Evolutionary conservation across 2,888 invertebrate genomes (phyloP).

Genomic region (Eurytoma adleriae): DNA sequence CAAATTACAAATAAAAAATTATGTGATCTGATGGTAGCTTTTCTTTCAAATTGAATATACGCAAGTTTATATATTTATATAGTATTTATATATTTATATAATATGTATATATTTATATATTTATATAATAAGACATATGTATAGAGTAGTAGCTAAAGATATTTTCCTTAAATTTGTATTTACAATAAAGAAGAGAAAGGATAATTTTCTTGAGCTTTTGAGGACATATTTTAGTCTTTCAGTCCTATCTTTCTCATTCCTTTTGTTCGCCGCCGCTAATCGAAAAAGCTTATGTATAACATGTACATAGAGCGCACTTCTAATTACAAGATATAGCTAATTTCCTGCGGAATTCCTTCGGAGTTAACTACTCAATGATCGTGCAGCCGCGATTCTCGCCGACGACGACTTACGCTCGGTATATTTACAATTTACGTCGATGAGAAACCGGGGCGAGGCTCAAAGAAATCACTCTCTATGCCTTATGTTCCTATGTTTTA

Average conservation of each 20-base stretch:
- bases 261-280: slow-evolving; percentile 28
- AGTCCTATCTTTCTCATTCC: slow-evolving; percentile 42
- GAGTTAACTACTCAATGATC: not conserved
- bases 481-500: slow-evolving; percentile 5
- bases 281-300: slow-evolving; percentile 43
- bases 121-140: slow-evolving; percentile 51
- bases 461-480: slow-evolving; percentile 25
- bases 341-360: slow-evolving; percentile 28
- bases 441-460: not conserved
- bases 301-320: slow-evolving; percentile 37
- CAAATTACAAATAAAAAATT: slow-evolving; percentile 73
- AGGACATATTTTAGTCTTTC: not conserved
- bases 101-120: slow-evolving; percentile 49
- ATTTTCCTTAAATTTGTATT: slow-evolving; percentile 41
- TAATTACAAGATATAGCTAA: slow-evolving; percentile 40
- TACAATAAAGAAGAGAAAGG: slow-evolving; percentile 46
- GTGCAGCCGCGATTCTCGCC: slow-evolving; percentile 5
- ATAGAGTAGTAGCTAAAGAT: slow-evolving; percentile 34
- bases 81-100: slow-evolving; percentile 50
- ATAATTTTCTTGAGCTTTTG: slow-evolving; percentile 19
- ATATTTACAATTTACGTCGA: slow-evolving; percentile 47
- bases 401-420: slow-evolving; percentile 35
- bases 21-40: slow-evolving; percentile 68
- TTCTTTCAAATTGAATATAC: slow-evolving; percentile 54
- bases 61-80: slow-evolving; percentile 60